Percentiles rank a stretch among this genome's conserved stretches.
Conservation (phyloP, 2,888 invertebrate genomes). For the Lepetodrilus schrolli region DNA sequence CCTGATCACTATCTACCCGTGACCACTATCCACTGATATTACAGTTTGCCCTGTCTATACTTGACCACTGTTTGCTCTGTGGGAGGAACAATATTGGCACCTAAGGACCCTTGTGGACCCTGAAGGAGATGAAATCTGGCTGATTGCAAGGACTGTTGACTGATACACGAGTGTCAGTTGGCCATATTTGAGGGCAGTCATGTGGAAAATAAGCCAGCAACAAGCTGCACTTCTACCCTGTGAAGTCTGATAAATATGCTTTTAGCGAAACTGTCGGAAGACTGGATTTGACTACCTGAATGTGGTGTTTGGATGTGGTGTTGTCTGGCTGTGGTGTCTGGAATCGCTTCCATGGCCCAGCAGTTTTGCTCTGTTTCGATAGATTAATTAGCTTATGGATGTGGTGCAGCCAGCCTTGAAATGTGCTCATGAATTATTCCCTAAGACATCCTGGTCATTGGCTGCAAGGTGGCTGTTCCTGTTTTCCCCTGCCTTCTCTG, state of each 20-base stretch:
- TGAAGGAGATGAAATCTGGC: constrained; percentile 16
- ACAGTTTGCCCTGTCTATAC: too few species aligned
- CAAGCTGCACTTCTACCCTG: not conserved
- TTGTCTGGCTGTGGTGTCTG: too few species aligned
- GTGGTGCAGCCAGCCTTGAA: not conserved
- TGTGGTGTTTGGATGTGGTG: too few species aligned
- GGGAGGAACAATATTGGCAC: too few species aligned
- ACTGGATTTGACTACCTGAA: constrained; percentile 9
- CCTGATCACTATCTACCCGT: too few species aligned
- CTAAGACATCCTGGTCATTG: not conserved
- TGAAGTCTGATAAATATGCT: not conserved
- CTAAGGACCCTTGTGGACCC: too few species aligned
- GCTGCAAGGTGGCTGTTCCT: not conserved
- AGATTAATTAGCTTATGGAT: constrained; percentile 16
- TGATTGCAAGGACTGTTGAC: not conserved
- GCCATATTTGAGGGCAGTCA: constrained; percentile 1
- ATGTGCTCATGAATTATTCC: constrained; percentile 18
- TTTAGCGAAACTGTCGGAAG: not conserved
- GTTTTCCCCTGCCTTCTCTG: not conserved
- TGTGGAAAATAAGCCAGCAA: constrained; percentile 20
- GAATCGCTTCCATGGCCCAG: too few species aligned
- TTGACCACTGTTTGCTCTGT: too few species aligned
- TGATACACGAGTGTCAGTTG: constrained; percentile 7
- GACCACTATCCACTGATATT: too few species aligned
- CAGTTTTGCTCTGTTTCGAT: too few species aligned